Base-by-base conservation (phyloP, 2,113 vertebrate genomes). In the Aplodontia rufa region DNA sequence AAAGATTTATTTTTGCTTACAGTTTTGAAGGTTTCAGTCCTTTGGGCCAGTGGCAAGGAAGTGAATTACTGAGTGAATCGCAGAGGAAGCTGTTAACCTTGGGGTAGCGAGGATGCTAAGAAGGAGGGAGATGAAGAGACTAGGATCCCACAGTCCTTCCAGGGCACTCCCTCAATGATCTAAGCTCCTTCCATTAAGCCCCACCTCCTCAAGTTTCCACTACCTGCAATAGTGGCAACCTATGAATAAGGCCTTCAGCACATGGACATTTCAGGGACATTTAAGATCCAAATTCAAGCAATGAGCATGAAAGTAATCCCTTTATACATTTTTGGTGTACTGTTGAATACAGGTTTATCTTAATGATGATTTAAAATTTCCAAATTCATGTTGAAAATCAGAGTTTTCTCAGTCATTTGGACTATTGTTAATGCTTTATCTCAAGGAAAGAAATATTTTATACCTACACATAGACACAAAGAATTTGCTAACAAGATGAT, bases 181-280 rank as follows among this genome's bases (percentile, higher is more conserved):
- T 3, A 42, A 45, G 11, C n/a, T 37, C 53, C 47, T 30, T 58
- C 17, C 17, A 24, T 3, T 10, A 20, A 6, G 28, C 1, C 3
- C 28, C 6, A 19, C 13, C n/a, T 42, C 30, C 24, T 30, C 8
- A 9, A 22, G 35, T 6, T 32, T 26, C 24, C 32, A 42, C 17
- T 5, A 26, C 17, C 1, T 35, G 28, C 24, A 87, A 2, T 4
- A 20, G 47, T 22, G 4, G 1, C 3, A 1, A 24, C 9, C 9
- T 66, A 32, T 45, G 30, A 20, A 22, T 3, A 12, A 37, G 30
- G 6, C 32, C 7, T 79, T 37, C 2, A 58, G 20, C 12, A 32
- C 9, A 32, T 8, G 26, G 28, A 7, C 12, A 16, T 53, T 35
- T 74, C 2, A 11, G 32, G 1, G 8, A 17, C 40, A 72, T 47